Percentiles rank a stretch among this genome's conserved stretches.
Evolutionary conservation across 2,888 invertebrate species (phyloP).

Genomic region (Bombylius major): DNA sequence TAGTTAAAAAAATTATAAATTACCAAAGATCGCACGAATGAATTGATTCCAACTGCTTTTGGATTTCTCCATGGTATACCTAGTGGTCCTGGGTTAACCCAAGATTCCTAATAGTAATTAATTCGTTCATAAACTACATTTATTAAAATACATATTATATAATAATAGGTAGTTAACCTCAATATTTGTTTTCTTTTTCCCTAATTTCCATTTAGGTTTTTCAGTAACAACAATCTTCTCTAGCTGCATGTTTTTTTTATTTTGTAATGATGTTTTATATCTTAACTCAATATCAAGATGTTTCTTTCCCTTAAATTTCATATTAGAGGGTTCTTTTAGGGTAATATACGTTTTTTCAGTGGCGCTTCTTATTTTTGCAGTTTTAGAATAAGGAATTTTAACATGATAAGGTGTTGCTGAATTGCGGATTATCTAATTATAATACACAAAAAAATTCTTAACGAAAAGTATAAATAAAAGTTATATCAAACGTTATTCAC

Average conservation of each 20-base stretch:
- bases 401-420: constrained; percentile 27
- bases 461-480: too few species aligned
- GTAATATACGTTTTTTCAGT: constrained; percentile 29
- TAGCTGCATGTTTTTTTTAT: constrained; percentile 42
- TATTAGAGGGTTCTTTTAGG: constrained; percentile 47
- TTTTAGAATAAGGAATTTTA: constrained; percentile 7
- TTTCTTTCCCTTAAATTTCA: constrained; percentile 46
- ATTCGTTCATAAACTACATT: too few species aligned
- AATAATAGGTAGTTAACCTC: too few species aligned
- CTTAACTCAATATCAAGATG: constrained; percentile 58
- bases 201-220: constrained; percentile 37
- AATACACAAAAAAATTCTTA: too few species aligned
- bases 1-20: background rate
- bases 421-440: constrained; percentile 6
- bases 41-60: constrained; percentile 48
- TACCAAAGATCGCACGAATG: constrained; percentile 70
- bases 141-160: too few species aligned
- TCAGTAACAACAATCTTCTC: constrained; percentile 40
- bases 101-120: too few species aligned
- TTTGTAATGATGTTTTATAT: constrained; percentile 44
- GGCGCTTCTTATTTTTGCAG: constrained; percentile 18
- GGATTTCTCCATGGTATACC: constrained; percentile 60
- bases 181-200: too few species aligned
- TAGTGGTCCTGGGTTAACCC: too few species aligned
- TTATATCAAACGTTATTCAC: constrained; percentile 6